Base-by-base conservation (phyloP, 2,797 vertebrate species). In the Pygocentrus nattereri region DNA sequence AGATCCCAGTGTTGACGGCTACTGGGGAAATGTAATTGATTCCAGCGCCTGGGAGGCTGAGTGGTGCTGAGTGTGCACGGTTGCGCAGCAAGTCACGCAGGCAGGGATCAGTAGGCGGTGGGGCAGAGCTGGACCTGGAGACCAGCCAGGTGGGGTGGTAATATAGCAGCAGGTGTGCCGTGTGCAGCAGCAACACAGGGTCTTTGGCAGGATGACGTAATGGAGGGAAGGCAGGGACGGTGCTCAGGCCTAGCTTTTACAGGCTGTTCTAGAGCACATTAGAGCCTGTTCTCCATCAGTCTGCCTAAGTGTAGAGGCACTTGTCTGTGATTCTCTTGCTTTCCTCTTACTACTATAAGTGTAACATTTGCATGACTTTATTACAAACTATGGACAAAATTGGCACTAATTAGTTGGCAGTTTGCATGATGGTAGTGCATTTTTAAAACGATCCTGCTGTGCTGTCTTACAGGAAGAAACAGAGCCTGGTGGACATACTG, bases 131-230 rank as follows among this genome's bases (percentile, higher is more conserved):
- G 78, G 83, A 89, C 90, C 89, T 91, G 90, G 86, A 85, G 88
- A 86, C 83, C 79, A 38, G 64, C 71, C 79, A 47, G 85, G 75
- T 89, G 88, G 89, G 85, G 88, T 90, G 13, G 67, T 11, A 16
- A 3, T 69, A n/a, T 41, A 76, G 68, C 84, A 91, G 93, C 91
- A 94, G 93, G 93, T 93, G 91, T 90, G 87, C 87, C 80, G 90
- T 91, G 90, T 93, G 91, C 92, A 90, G 91, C 89, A 90, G 91
- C 89, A 92, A 88, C 88, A 90, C 88, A 82, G 86, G 89, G 90
- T 88, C 86, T 82, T 83, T 85, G 83, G 80, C 76, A 78, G 87
- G 86, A 84, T 94, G 92, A 94, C 89, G 91, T 93, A 91, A 93
- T 85, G 78, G 34, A 76, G 62, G 82, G 87, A 78, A 88, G 41